Percentiles rank a stretch among this genome's conserved stretches.
Evolutionary conservation across 2,888 invertebrate species (phyloP).

Genomic region (Epirrhoe tristata): DNA sequence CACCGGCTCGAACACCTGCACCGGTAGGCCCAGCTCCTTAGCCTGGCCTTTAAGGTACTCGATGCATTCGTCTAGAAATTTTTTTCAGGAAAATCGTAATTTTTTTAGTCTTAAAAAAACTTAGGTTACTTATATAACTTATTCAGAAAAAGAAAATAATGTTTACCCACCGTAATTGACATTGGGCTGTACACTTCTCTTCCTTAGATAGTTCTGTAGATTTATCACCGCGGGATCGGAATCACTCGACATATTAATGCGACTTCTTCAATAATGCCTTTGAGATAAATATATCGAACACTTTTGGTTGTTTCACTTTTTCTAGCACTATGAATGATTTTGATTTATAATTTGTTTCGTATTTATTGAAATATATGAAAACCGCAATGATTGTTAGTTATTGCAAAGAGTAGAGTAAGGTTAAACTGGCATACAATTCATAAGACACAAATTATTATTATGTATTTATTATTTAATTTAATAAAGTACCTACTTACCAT

Average conservation of each 20-base stretch:
- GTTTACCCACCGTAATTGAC: constrained; percentile 88
- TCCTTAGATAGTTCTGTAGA: constrained; percentile 89
- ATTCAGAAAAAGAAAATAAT: background rate
- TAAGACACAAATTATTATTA: background rate
- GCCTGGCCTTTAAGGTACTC: constrained; percentile 90
- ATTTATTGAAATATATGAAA: constrained; percentile 5
- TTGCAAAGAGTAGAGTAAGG: constrained; percentile 11
- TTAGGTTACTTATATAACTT: too few species aligned
- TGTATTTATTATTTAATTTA: too few species aligned
- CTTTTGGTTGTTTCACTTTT: background rate
- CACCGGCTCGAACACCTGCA: constrained; percentile 84
- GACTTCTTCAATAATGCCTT: background rate
- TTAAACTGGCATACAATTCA: background rate
- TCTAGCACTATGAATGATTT: background rate
- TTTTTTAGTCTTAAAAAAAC: too few species aligned
- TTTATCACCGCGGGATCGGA: constrained; percentile 85
- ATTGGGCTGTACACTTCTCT: constrained; percentile 90
- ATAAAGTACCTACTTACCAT: too few species aligned
- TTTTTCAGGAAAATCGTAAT: too few species aligned
- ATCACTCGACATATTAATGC: constrained; percentile 54
- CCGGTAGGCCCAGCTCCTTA: constrained; percentile 87
- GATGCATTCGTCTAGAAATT: constrained; percentile 89
- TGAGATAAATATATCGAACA: background rate
- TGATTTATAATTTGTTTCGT: background rate
- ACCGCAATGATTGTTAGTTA: constrained; percentile 7